phyloP scores from a whole-genome alignment of 2,113 vertebrate genomes.

The Nymphicus hollandicus region DNA sequence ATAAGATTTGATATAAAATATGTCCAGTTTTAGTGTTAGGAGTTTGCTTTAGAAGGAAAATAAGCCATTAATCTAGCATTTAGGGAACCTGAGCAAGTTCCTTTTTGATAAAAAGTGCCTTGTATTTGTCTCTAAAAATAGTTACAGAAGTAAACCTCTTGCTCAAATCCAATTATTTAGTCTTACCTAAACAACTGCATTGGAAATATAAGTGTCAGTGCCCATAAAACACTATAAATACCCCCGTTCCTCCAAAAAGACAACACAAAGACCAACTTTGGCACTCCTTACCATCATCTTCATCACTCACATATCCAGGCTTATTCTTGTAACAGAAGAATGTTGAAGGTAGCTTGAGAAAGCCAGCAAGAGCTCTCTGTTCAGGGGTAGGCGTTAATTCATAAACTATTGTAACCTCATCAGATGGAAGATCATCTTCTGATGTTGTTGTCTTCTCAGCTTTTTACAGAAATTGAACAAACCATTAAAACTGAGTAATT shows the following conservation, averaged over 20 bases:
- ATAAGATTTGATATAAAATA: neutral
- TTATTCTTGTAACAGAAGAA: constrained; percentile 96
- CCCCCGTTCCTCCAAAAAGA: neutral
- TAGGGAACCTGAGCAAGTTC: neutral
- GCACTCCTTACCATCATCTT: constrained; percentile 85
- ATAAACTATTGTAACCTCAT: constrained; percentile 84
- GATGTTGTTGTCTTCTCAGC: constrained; percentile 54
- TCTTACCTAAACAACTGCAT: neutral
- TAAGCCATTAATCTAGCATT: neutral
- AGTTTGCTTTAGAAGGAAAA: neutral
- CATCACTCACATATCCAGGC: constrained; percentile 87
- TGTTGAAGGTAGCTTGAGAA: constrained; percentile 85
- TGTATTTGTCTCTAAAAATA: neutral
- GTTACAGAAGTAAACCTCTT: neutral
- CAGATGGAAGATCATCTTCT: constrained; percentile 55
- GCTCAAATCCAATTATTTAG: neutral
- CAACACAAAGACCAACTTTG: neutral
- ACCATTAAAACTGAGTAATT: neutral
- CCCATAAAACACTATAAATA: neutral
- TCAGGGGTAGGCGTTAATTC: constrained; percentile 85
- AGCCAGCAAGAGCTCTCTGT: constrained; percentile 83
- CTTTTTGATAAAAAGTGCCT: neutral
- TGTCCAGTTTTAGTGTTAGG: neutral
- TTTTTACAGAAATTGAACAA: constrained; percentile 39
- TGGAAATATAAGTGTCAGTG: neutral